Evolutionary conservation across 1,140 invertebrate species (phyloP).

Genomic region (Hesperophylax magnus): DNA sequence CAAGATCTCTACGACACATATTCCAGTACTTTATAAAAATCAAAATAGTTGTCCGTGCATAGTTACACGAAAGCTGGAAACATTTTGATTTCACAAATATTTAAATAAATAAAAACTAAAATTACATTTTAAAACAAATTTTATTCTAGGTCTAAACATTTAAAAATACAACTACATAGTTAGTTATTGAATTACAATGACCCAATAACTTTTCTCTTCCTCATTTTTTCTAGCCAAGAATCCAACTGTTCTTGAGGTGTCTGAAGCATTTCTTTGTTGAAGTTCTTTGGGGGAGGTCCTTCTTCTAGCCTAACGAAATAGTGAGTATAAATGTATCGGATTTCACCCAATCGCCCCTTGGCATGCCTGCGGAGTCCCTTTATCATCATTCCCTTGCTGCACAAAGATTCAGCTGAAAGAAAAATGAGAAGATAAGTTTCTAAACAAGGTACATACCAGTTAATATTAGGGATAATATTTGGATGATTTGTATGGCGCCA

Average conservation of each 20-base stretch:
- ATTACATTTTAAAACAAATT: neutral
- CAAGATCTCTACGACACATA: no score
- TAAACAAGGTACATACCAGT: no score
- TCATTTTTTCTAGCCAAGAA: conserved; percentile 80
- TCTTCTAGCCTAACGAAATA: conserved; percentile 94
- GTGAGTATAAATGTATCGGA: conserved; percentile 87
- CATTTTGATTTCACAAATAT: no score
- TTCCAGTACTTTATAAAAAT: no score
- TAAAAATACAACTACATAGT: neutral
- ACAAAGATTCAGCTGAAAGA: conserved; percentile 88
- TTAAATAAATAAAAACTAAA: no score
- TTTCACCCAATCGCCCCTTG: conserved; percentile 75
- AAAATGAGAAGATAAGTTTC: conserved; percentile 2
- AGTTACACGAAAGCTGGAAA: no score
- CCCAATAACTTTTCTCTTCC: conserved; percentile 76
- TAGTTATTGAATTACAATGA: neutral
- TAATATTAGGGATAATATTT: no score
- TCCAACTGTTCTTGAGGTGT: conserved; percentile 82
- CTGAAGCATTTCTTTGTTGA: neutral
- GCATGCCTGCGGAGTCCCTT: conserved; percentile 91
- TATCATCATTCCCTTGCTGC: conserved; percentile 80
- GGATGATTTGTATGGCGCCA: no score
- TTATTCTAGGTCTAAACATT: neutral
- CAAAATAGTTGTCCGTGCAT: no score
- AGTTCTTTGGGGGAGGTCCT: conserved; percentile 87